A percentile compares a stretch with the other conserved stretches of the same genome.
Evolutionary conservation across 2,113 vertebrate species (phyloP).

Genomic region (Fulmarus glacialis): DNA sequence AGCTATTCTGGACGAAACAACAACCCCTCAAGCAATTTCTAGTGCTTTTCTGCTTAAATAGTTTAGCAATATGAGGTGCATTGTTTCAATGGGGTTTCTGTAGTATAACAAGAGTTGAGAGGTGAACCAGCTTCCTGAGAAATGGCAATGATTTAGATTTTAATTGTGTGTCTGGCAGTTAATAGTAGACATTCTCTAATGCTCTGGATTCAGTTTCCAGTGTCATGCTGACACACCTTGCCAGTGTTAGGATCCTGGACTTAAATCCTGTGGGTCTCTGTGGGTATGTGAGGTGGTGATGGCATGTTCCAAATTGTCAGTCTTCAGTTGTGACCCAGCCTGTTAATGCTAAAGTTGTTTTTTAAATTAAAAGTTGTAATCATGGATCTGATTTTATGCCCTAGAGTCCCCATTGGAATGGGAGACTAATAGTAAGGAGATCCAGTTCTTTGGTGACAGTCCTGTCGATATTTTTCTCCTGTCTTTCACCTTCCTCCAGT

Average conservation of each 20-base stretch:
- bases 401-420: background rate
- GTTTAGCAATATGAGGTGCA: background rate
- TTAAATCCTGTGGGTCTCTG: background rate
- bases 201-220: background rate
- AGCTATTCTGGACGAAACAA: background rate
- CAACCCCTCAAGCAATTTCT: background rate
- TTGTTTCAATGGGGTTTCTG: background rate
- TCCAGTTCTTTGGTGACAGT: background rate
- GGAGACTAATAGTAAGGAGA: background rate
- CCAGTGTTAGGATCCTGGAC: background rate
- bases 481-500: background rate
- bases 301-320: background rate
- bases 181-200: background rate
- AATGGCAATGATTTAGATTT: background rate
- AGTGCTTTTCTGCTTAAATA: background rate
- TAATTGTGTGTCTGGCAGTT: background rate
- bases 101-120: background rate
- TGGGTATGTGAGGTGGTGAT: background rate
- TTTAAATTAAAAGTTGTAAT: background rate
- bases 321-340: background rate
- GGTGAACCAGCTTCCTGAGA: background rate
- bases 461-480: background rate
- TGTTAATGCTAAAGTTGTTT: background rate
- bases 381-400: background rate
- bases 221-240: background rate